These are phyloP conservation scores for Euzophera pinguis DNA, from an alignment of 2,888 invertebrate genomes.

Conservation along the genomic window DNA sequence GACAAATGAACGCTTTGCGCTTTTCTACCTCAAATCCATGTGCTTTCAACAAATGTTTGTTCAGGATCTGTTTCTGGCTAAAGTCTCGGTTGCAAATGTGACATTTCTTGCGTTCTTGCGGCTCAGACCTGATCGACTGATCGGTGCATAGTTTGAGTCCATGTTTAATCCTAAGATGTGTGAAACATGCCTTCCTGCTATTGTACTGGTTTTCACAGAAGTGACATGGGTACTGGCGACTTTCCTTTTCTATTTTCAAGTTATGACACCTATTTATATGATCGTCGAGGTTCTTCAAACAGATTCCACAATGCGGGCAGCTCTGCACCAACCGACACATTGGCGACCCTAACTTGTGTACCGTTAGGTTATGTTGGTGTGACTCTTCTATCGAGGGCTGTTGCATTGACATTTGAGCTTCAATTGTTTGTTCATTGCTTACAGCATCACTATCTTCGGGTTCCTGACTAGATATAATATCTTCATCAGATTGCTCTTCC, in stretches of 20 bases:
- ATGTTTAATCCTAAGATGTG: constrained; percentile 69
- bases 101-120: constrained; percentile 63
- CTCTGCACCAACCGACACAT: neutral
- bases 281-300: no score
- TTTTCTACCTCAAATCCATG: constrained; percentile 71
- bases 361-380: neutral
- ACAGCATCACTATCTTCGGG: no score
- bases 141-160: constrained; percentile 68
- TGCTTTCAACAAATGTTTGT: constrained; percentile 68
- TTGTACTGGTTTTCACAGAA: constrained; percentile 68
- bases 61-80: constrained; percentile 70
- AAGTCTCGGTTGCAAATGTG: constrained; percentile 67
- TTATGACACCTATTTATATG: constrained; percentile 68
- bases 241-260: constrained; percentile 41
- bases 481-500: neutral
- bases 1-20: constrained; percentile 68
- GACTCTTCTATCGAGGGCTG: no score
- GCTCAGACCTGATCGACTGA: constrained; percentile 50
- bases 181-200: constrained; percentile 70
- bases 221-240: constrained; percentile 61
- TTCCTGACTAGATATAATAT: no score
- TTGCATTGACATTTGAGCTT: no score
- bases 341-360: constrained; percentile 23
- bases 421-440: no score
- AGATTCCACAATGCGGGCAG: no score